Evolutionary conservation across 2,113 vertebrate species (phyloP).

Genomic region (Catharus bicknelli): DNA sequence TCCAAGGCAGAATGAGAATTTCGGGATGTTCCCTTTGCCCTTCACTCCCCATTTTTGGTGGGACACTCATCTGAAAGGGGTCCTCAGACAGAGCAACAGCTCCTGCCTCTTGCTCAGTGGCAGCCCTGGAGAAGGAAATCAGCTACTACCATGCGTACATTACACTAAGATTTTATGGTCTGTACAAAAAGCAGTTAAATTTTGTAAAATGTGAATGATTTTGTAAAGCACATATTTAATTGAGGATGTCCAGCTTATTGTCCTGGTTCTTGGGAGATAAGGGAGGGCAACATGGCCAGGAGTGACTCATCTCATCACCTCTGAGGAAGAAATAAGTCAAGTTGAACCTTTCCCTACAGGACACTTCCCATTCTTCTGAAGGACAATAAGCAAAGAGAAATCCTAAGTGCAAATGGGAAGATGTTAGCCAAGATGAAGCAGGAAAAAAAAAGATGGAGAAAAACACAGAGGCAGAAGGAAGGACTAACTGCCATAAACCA

Average conservation of each 20-base stretch:
- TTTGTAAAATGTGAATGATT: neutral
- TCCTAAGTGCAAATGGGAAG: neutral
- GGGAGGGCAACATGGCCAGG: neutral
- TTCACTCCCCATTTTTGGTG: neutral
- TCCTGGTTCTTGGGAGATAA: neutral
- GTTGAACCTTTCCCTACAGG: neutral
- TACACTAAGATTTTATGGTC: neutral
- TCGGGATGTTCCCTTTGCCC: neutral
- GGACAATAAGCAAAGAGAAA: neutral
- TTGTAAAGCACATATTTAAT: neutral
- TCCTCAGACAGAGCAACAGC: fast-evolving
- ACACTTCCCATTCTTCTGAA: neutral
- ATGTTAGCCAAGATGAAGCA: neutral
- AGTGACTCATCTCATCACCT: neutral
- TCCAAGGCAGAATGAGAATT: neutral
- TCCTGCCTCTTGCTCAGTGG: fast-evolving
- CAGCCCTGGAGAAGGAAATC: neutral
- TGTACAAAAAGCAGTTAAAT: neutral
- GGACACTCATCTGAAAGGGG: fast-evolving
- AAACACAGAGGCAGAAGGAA: neutral
- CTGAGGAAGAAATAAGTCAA: neutral
- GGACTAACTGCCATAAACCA: neutral
- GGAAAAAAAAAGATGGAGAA: neutral
- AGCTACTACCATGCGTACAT: fast-evolving
- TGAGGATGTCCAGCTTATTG: neutral